These are phyloP conservation scores for Idaea aversata DNA, from an alignment of 2,888 invertebrate species.

Conservation along the genomic window DNA sequence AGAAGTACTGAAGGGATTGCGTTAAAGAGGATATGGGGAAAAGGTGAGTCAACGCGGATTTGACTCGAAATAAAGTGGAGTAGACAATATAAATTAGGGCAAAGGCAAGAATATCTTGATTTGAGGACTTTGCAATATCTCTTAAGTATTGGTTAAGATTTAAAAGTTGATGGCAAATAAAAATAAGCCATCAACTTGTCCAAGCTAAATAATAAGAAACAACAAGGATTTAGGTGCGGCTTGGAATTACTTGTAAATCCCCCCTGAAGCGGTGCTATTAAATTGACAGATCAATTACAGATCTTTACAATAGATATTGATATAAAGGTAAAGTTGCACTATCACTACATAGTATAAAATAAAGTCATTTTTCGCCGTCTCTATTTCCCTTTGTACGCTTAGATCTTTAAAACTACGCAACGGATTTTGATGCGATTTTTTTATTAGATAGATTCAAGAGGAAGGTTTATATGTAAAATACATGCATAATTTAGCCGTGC, in stretches of 20 bases:
- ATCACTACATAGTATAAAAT: slow-evolving; percentile 1
- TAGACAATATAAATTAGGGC: neutral
- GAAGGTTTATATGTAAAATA: no score
- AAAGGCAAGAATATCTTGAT: neutral
- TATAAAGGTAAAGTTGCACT: slow-evolving; percentile 9
- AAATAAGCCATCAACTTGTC: neutral
- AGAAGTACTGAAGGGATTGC: no score
- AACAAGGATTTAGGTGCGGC: neutral
- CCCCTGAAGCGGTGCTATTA: neutral
- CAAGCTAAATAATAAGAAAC: neutral
- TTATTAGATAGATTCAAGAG: no score
- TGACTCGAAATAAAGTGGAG: neutral
- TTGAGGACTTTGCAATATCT: no score
- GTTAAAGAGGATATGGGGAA: no score
- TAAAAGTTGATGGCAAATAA: no score
- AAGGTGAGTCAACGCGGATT: no score
- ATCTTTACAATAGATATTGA: slow-evolving; percentile 4
- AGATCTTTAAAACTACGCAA: no score
- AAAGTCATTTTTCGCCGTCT: neutral
- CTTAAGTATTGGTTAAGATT: no score
- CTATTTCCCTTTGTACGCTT: no score
- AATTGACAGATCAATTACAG: slow-evolving; percentile 2
- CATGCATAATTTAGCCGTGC: no score
- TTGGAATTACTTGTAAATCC: neutral
- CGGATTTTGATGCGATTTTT: no score